These are phyloP conservation scores for Cheilosia pagana DNA, from an alignment of 2,888 invertebrate genomes.

Conservation along the genomic window DNA sequence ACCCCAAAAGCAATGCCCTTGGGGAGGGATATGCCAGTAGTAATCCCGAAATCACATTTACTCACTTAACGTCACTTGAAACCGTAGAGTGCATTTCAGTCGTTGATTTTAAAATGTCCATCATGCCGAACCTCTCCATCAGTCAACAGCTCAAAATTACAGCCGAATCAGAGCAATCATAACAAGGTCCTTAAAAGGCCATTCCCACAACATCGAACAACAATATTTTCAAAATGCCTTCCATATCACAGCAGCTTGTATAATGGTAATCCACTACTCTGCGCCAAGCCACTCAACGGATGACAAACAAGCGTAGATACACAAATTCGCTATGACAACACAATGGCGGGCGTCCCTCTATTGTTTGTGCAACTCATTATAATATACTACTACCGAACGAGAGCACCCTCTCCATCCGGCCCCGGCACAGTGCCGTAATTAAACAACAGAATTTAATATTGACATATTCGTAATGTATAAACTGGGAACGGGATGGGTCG, in stretches of 20 bases:
- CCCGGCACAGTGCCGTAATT: slow-evolving; percentile 60
- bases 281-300: slow-evolving; percentile 55
- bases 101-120: no score
- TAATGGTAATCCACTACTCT: slow-evolving; percentile 37
- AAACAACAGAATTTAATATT: slow-evolving; percentile 73
- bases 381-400: slow-evolving; percentile 44
- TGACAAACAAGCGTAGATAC: slow-evolving; percentile 54
- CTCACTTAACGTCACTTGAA: no score
- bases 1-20: no score
- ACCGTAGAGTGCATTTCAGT: no score
- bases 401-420: slow-evolving; percentile 51
- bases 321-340: slow-evolving; percentile 54
- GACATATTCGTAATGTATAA: slow-evolving; percentile 68
- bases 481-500: slow-evolving; percentile 11
- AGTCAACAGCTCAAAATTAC: no score
- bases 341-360: slow-evolving; percentile 72
- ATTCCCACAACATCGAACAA: not conserved
- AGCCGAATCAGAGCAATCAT: no score
- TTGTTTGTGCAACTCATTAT: slow-evolving; percentile 69
- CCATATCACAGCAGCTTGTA: slow-evolving; percentile 32
- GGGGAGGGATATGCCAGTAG: no score
- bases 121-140: no score
- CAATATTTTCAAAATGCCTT: slow-evolving; percentile 60
- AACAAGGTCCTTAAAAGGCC: not conserved
- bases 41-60: no score